A percentile compares a stretch with the other conserved stretches of the same genome.
Conservation (phyloP, 2,797 vertebrate species). For the Ceryle rudis region DNA sequence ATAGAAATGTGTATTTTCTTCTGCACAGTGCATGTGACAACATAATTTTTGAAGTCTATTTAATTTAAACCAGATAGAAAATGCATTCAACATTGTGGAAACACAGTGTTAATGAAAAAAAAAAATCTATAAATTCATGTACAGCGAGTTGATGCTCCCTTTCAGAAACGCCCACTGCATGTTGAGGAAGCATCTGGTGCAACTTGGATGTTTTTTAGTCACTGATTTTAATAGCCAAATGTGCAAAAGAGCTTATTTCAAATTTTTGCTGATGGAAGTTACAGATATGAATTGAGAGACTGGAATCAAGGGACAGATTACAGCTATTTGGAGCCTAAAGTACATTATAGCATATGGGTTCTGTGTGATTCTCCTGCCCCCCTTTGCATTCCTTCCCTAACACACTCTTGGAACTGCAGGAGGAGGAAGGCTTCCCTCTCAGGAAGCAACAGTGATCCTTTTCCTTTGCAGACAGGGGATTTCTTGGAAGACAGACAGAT, state of each 20-base stretch:
- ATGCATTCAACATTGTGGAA: neutral
- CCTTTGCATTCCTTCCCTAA: neutral
- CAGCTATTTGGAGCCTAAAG: neutral
- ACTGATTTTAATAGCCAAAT: conserved; percentile 20
- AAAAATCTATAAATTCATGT: neutral
- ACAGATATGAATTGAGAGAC: neutral
- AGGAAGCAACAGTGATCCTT: neutral
- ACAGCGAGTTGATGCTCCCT: neutral
- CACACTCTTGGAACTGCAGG: neutral
- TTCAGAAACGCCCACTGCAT: neutral
- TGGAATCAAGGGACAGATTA: neutral
- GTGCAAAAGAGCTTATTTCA: conserved; percentile 1
- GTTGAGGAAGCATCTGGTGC: neutral
- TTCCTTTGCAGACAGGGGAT: neutral
- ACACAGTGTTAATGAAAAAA: neutral
- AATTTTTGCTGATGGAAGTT: conserved; percentile 30
- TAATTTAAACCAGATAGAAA: neutral
- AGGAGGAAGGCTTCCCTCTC: neutral
- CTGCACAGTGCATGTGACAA: neutral
- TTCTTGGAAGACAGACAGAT: neutral
- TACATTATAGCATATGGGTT: neutral
- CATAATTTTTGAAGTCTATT: neutral
- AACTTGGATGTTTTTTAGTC: neutral
- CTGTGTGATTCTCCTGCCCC: neutral
- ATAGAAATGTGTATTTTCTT: neutral